phyloP scores from a whole-genome alignment of 2,888 invertebrate genomes.

The Macaria notata region DNA sequence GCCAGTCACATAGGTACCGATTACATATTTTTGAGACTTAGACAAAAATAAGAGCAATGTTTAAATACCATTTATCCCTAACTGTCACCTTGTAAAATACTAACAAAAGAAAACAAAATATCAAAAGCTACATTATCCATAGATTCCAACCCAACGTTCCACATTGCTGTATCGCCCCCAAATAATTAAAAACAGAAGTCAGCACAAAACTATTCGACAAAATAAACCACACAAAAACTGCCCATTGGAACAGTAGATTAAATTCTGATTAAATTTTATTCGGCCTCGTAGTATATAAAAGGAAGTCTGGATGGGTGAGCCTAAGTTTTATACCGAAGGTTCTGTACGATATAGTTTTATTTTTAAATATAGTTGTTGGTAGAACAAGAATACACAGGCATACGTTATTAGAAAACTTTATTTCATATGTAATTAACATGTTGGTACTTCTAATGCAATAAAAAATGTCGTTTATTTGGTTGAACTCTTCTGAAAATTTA shows the following conservation, averaged over 20 bases:
- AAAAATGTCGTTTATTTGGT: no score
- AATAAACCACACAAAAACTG: slow-evolving; percentile 45
- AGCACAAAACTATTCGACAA: slow-evolving; percentile 33
- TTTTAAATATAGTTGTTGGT: no score
- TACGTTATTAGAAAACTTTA: no score
- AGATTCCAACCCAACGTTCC: slow-evolving; percentile 7
- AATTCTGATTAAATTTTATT: slow-evolving; percentile 75
- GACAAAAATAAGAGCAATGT: no score
- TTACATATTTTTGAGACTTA: no score
- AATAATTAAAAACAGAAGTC: slow-evolving; percentile 38
- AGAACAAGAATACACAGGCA: no score
- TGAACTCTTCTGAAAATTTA: no score
- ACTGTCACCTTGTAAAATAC: no score
- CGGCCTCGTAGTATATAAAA: slow-evolving; percentile 43
- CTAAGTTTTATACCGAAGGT: background rate
- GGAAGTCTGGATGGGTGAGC: background rate
- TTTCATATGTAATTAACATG: no score
- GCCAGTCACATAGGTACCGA: no score
- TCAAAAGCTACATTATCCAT: background rate
- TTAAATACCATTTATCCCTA: no score
- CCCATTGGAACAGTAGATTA: slow-evolving; percentile 75
- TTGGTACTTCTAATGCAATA: no score
- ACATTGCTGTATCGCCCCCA: slow-evolving; percentile 15
- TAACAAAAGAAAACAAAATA: background rate
- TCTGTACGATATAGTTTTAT: background rate